Conservation (phyloP, 1,140 invertebrate genomes). For the Triops cancriformis region DNA sequence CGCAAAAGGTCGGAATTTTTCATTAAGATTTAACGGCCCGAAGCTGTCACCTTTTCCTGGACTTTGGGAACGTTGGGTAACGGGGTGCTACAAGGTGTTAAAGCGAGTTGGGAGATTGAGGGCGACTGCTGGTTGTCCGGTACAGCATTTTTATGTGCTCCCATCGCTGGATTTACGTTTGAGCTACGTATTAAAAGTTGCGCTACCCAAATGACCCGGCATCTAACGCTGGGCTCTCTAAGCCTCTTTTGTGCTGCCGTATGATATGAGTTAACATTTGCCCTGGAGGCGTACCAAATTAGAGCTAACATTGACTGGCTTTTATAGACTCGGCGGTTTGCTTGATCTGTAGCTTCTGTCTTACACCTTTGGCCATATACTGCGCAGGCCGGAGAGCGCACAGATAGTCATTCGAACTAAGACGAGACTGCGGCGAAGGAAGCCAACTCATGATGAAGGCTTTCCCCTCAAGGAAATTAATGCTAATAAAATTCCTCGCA, state of each 20-base stretch:
- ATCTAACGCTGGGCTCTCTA: background rate
- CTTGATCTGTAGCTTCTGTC: slow-evolving; percentile 9
- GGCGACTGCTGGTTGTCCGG: background rate
- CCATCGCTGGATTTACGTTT: background rate
- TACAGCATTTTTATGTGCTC: background rate
- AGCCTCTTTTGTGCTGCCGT: background rate
- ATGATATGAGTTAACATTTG: slow-evolving; percentile 2
- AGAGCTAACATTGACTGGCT: slow-evolving; percentile 13
- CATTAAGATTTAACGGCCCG: slow-evolving; percentile 21
- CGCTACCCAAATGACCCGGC: background rate
- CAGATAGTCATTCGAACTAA: background rate
- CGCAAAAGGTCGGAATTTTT: slow-evolving; percentile 18
- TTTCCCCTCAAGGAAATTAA: background rate
- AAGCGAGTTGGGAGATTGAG: background rate
- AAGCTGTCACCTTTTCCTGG: slow-evolving; percentile 21
- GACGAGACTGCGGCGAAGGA: background rate
- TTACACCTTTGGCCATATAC: slow-evolving; percentile 1
- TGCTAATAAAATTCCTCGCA: background rate
- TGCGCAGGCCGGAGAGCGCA: background rate
- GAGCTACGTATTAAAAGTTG: background rate
- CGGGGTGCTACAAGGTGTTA: background rate
- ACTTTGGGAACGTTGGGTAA: background rate
- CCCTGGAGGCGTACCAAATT: background rate
- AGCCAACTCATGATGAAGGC: slow-evolving; percentile 12
- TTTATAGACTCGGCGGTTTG: slow-evolving; percentile 13